Conservation (phyloP, 37 sponge, comb jelly and placozoan genomes). For the Ephydatia muelleri region DNA sequence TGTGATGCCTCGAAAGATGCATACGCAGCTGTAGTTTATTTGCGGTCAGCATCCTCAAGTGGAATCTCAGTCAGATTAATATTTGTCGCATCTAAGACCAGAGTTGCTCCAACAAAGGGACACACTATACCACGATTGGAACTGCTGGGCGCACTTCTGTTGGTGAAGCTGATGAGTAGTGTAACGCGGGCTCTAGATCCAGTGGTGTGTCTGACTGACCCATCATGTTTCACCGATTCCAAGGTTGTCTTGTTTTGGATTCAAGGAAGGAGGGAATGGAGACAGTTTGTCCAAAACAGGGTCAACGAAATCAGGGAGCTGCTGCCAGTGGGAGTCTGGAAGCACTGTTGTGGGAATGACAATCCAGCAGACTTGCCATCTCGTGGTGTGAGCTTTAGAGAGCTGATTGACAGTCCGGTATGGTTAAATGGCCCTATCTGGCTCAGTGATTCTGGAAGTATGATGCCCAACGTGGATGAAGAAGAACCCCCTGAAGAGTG, state of each 20-base stretch:
- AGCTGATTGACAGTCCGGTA: not conserved
- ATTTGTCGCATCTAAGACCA: conserved; percentile 13
- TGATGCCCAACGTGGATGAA: not conserved
- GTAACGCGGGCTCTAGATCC: not conserved
- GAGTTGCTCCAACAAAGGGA: conserved; percentile 5
- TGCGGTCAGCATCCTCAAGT: not conserved
- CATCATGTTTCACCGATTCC: conserved; percentile 14
- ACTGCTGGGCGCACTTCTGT: conserved; percentile 17
- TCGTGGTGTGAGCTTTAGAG: not conserved
- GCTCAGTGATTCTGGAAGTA: not conserved
- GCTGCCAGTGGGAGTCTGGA: conserved; percentile 12
- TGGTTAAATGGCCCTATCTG: conserved; percentile 14
- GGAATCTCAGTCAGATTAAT: no score
- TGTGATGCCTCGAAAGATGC: conserved; percentile 5
- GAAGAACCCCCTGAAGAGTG: not conserved
- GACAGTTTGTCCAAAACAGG: conserved; percentile 41
- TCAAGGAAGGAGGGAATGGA: conserved; percentile 13
- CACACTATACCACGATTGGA: conserved; percentile 38
- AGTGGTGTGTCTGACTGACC: not conserved
- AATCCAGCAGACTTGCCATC: conserved; percentile 34
- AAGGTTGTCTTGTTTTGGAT: no score
- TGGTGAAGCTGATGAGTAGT: not conserved
- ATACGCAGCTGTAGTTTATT: conserved; percentile 12
- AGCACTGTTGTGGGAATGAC: conserved; percentile 19
- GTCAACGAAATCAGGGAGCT: conserved; percentile 6